These are phyloP conservation scores for Parauchenoglanis ngamensis DNA, from an alignment of 2,797 vertebrate genomes.

Conservation along the genomic window DNA sequence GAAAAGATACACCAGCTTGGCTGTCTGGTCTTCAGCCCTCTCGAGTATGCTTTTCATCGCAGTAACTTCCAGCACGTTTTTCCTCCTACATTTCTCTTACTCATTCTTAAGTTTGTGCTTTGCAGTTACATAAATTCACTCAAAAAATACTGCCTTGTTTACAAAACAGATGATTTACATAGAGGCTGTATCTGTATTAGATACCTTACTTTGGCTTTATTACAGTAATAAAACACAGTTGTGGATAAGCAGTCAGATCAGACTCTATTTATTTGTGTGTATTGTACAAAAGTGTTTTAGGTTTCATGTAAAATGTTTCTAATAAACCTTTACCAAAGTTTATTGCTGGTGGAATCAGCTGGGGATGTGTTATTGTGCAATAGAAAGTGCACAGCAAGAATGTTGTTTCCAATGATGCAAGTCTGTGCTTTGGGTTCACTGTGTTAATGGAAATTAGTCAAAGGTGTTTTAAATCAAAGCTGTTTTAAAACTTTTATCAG, in stretches of 20 bases:
- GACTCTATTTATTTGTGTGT: constrained; percentile 30
- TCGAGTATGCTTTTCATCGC: neutral
- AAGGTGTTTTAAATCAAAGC: neutral
- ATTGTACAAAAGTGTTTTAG: constrained; percentile 1
- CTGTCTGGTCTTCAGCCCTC: neutral
- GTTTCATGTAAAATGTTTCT: constrained; percentile 8
- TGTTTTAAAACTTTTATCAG: neutral
- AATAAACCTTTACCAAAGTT: constrained; percentile 9
- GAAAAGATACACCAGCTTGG: neutral
- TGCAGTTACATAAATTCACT: neutral
- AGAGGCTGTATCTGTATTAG: neutral
- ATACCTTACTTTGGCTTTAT: constrained; percentile 3
- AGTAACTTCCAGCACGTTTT: neutral
- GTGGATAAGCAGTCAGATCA: constrained; percentile 22
- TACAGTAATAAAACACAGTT: constrained; percentile 10
- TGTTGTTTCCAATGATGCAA: constrained; percentile 1
- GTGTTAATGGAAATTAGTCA: neutral
- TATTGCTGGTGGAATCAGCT: constrained; percentile 2
- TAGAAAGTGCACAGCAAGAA: neutral
- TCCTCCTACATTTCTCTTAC: neutral
- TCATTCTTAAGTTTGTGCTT: neutral
- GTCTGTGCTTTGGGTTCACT: neutral
- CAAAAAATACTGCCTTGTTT: neutral
- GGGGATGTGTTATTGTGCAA: neutral
- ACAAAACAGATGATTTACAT: neutral